Evolutionary conservation across 2,797 vertebrate species (phyloP), one percentile per base, ranked within the genome.

Genomic region (Lacerta agilis): DNA sequence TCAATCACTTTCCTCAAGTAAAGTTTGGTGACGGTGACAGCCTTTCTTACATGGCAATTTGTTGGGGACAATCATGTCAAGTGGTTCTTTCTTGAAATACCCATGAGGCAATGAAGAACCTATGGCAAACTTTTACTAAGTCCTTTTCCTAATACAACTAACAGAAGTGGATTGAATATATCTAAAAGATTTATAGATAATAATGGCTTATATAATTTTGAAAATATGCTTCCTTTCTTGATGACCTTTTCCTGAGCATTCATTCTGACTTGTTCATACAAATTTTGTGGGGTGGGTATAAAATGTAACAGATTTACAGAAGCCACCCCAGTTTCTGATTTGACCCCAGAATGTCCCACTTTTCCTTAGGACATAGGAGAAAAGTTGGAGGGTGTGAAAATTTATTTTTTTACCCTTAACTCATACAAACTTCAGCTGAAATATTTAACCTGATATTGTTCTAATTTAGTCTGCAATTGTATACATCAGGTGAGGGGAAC

Each of bases 1-100:
- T 84, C 78, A 88, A 79, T 84, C 38, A 87, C 1, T 71, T 27
- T 64, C 41, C 66, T 82, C 64, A 69, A 25, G 10, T 27, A 82
- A 15, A 82, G 45, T 45, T 64, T 64, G 61, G 45, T n/a, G 13
- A 71, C 3, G 64, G 20, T 86, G 55, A 88, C 15, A 15, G 11
- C 72, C 82, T 3, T 29, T 89, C 27, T 67, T 41, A 58, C 23
- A 1, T 81, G n/a, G 82, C 78, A 92, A 92, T 49, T 20, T 85
- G 2, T 85, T 81, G 83, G 36, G 17, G 3, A 66, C 9, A 66
- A 87, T 85, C 0, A 55, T 55, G 58, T 89, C 41, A 90, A 89
- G 7, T 5, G 4, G 3, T 20, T 85, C 8, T 86, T 66, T 83
- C 36, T 64, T 87, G 87, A 82, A 45, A n/a, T 85, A 3, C 69